Evolutionary conservation across 2,797 vertebrate species (phyloP).

Genomic region (Argya squamiceps): DNA sequence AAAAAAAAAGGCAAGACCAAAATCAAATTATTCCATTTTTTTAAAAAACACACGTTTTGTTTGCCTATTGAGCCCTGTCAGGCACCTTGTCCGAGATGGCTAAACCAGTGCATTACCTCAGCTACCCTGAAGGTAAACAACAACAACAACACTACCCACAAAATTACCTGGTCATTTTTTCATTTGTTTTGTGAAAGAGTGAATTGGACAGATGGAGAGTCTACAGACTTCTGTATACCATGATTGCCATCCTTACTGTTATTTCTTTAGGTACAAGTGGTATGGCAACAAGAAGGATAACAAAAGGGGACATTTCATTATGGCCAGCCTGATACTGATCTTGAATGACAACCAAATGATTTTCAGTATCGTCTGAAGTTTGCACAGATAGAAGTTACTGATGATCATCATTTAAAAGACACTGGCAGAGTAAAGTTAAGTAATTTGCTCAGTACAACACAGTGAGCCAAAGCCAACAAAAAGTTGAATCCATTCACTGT

Average conservation of each 20-base stretch:
- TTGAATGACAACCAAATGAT: not conserved
- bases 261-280: not conserved
- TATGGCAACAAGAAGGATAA: not conserved
- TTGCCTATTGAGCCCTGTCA: not conserved
- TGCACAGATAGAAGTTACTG: not conserved
- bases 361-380: not conserved
- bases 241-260: not conserved
- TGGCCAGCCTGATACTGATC: not conserved
- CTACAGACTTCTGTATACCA: not conserved
- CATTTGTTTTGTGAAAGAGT: not conserved
- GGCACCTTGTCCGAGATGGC: not conserved
- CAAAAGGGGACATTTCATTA: not conserved
- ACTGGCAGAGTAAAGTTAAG: not conserved
- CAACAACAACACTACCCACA: not conserved
- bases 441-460: not conserved
- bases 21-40: not conserved
- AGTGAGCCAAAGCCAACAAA: constrained; percentile 11
- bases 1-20: not conserved
- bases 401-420: not conserved
- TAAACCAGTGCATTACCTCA: not conserved
- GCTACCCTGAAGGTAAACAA: not conserved
- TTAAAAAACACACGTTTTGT: not conserved
- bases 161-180: not conserved
- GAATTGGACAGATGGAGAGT: not conserved
- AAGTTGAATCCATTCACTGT: not conserved